These are phyloP conservation scores for Eretmochelys imbricata DNA, from an alignment of 2,113 vertebrate species.

Conservation along the genomic window DNA sequence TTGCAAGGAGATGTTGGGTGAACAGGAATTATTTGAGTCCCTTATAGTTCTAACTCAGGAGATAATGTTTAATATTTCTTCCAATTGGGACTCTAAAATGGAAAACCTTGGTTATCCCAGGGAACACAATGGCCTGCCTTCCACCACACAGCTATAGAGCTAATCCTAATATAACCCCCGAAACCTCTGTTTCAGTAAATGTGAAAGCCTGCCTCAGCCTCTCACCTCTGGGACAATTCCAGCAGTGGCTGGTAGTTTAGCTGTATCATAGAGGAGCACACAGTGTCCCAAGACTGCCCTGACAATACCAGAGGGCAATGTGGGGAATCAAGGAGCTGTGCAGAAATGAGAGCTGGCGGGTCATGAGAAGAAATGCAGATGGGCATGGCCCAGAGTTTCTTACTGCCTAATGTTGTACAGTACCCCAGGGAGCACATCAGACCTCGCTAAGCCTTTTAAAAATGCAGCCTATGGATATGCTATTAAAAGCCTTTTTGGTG, in stretches of 20 bases:
- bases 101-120: not conserved
- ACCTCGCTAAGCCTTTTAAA: not conserved
- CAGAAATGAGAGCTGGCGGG: not conserved
- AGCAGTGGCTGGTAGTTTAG: not conserved
- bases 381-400: not conserved
- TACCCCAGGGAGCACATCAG: not conserved
- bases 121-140: not conserved
- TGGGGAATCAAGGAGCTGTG: not conserved
- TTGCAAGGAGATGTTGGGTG: not conserved
- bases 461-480: not conserved
- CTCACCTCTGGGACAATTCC: not conserved
- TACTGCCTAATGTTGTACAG: not conserved
- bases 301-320: not conserved
- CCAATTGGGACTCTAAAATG: not conserved
- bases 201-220: not conserved
- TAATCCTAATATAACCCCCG: too few species aligned
- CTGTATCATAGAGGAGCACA: not conserved
- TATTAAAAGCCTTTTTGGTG: not conserved
- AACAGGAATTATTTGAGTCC: not conserved
- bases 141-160: not conserved
- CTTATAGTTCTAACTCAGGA: not conserved
- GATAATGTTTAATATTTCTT: not conserved
- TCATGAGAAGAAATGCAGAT: not conserved
- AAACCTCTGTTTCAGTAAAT: not conserved
- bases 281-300: not conserved